These are phyloP conservation scores for Gymnogyps californianus DNA, from an alignment of 2,113 vertebrate species.

Conservation along the genomic window DNA sequence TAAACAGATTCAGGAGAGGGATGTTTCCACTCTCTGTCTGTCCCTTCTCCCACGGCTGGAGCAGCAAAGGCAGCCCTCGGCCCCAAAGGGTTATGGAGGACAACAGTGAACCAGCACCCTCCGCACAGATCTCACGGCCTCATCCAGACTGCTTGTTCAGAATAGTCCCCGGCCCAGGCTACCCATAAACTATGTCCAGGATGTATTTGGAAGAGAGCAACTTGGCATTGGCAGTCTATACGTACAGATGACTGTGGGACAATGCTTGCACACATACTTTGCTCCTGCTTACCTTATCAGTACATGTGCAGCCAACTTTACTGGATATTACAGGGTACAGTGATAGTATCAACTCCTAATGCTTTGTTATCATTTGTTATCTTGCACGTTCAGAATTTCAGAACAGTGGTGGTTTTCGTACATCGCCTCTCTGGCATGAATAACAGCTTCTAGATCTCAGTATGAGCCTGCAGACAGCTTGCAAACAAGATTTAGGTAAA, in stretches of 20 bases:
- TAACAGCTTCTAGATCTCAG: background rate
- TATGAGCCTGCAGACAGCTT: background rate
- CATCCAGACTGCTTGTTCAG: background rate
- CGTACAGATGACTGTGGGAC: fast-evolving
- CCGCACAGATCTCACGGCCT: background rate
- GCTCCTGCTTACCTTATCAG: background rate
- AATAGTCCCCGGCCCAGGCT: background rate
- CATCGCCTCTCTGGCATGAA: background rate
- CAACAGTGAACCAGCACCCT: background rate
- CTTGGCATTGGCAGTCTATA: background rate
- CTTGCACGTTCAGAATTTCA: background rate
- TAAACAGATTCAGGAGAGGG: background rate
- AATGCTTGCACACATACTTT: background rate
- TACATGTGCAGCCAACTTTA: background rate
- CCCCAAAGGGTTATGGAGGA: fast-evolving
- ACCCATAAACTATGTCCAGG: background rate
- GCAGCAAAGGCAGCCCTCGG: background rate
- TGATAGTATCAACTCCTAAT: background rate
- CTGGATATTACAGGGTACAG: background rate
- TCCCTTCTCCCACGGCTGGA: background rate
- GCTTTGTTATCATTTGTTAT: background rate
- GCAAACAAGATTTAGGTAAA: background rate
- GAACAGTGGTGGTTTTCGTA: background rate
- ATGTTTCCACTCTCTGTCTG: background rate
- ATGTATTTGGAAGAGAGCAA: background rate